phyloP scores from a whole-genome alignment of 2,797 vertebrate species.

The Moxostoma hubbsi region DNA sequence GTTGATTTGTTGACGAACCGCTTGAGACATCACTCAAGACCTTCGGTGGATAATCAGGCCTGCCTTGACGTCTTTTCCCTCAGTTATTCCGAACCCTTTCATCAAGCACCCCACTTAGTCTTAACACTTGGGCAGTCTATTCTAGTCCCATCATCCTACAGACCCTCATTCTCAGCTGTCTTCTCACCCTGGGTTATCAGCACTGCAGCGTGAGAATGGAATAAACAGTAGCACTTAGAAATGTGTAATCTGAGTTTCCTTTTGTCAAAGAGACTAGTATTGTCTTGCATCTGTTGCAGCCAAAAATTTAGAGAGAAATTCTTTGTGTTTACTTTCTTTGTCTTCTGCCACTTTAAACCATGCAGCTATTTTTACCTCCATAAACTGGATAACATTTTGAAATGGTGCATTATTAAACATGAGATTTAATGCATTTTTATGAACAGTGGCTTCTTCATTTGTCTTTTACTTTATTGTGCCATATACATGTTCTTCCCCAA shows the following conservation, averaged over 20 bases:
- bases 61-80: constrained; percentile 1
- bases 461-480: too few species aligned
- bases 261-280: constrained; percentile 45
- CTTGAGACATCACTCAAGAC: constrained; percentile 11
- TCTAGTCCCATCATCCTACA: constrained; percentile 45
- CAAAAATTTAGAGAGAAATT: constrained; percentile 32
- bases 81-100: constrained; percentile 36
- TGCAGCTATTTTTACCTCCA: neutral
- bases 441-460: too few species aligned
- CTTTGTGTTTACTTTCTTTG: neutral
- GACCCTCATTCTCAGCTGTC: constrained; percentile 59
- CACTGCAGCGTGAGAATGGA: constrained; percentile 26
- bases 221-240: constrained; percentile 48
- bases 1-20: constrained; percentile 11
- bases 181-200: constrained; percentile 22
- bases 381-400: too few species aligned
- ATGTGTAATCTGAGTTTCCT: constrained; percentile 52
- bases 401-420: too few species aligned
- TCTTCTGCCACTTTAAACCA: neutral
- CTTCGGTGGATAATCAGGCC: neutral
- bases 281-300: constrained; percentile 44
- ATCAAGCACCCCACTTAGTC: constrained; percentile 53
- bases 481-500: too few species aligned
- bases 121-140: constrained; percentile 50
- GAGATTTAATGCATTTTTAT: too few species aligned